Base-by-base conservation (phyloP, 2,113 vertebrate species). In the Odontophorus gujanensis region DNA sequence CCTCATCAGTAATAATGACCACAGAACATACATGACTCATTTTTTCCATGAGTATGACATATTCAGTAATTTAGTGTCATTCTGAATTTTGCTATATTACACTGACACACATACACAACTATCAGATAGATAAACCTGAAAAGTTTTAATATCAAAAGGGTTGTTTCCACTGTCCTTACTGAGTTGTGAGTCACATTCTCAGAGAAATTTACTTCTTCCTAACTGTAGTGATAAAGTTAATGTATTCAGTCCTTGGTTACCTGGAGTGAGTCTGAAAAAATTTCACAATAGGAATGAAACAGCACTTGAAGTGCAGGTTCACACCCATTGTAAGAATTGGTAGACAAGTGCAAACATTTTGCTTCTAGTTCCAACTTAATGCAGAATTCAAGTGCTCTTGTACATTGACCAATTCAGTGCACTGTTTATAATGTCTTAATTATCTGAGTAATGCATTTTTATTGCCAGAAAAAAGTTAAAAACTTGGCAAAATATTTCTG, bases 291-390 rank as follows among this genome's bases (percentile, higher is more conserved):
- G 19, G 43, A 86, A 81, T 25, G 32, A 7, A 13, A 62, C 8
- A 69, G 32, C 10, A 19, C 12, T 78, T 79, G 51, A 34, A 85
- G 65, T 0, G 1, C 3, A 74, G 2, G 6, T 92, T 72, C 20
- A 6, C n/a, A 53, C 1, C 0, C 0, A 0, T 26, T n/a, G 3
- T 45, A 62, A 57, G 6, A 80, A 10, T 10, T 73, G 7, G 42
- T 71, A 30, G 40, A 63, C 68, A 7, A 71, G 2, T 7, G 20
- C 8, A 77, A 14, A 0, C 76, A 47, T 82, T 62, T 72, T 75
- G 9, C 28, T 63, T 74, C 15, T 34, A 20, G 9, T 50, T 92
- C n/a, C 13, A 55, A 38, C 45, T 65, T 4, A 38, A 24, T 3
- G 36, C 6, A 77, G 26, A 85, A 69, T 30, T 48, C 32, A 65